Evolutionary conservation across 2,797 vertebrate species (phyloP).

Genomic region (Thamnophis elegans): DNA sequence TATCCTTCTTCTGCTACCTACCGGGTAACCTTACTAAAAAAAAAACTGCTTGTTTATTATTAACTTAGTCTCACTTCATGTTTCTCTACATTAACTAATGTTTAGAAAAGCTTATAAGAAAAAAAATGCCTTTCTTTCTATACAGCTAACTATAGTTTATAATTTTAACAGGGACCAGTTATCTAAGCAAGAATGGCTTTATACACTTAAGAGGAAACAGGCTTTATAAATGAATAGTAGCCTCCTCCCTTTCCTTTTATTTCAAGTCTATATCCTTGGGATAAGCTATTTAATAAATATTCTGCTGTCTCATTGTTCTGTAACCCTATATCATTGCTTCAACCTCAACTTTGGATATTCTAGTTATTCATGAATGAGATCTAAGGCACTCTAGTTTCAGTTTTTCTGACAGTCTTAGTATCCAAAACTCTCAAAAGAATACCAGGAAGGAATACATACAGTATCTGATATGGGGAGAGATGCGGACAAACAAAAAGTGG

Average conservation of each 20-base stretch:
- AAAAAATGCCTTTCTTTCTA: background rate
- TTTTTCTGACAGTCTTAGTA: background rate
- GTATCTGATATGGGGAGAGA: background rate
- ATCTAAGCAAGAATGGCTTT: slow-evolving; percentile 16
- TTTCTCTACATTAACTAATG: slow-evolving; percentile 12
- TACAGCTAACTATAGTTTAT: background rate
- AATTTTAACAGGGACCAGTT: slow-evolving; percentile 21
- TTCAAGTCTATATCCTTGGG: background rate
- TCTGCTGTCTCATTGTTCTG: background rate
- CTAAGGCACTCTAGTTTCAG: background rate
- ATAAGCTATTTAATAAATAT: slow-evolving; percentile 17
- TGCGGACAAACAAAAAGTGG: background rate
- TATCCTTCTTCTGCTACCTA: background rate
- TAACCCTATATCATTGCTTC: slow-evolving; percentile 1
- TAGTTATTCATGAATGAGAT: background rate
- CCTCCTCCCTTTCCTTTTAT: background rate
- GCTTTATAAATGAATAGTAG: slow-evolving; percentile 4
- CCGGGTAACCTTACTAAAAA: background rate
- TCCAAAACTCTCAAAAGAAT: background rate
- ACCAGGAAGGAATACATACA: background rate
- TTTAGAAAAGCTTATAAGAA: slow-evolving; percentile 9
- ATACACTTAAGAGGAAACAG: background rate
- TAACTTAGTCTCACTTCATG: slow-evolving; percentile 2
- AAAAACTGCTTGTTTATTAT: background rate
- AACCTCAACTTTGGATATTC: slow-evolving; percentile 8